Percentiles rank a stretch among this genome's conserved stretches.
Evolutionary conservation across 2,888 invertebrate genomes (phyloP).

Genomic region (Scaeva pyrastri): DNA sequence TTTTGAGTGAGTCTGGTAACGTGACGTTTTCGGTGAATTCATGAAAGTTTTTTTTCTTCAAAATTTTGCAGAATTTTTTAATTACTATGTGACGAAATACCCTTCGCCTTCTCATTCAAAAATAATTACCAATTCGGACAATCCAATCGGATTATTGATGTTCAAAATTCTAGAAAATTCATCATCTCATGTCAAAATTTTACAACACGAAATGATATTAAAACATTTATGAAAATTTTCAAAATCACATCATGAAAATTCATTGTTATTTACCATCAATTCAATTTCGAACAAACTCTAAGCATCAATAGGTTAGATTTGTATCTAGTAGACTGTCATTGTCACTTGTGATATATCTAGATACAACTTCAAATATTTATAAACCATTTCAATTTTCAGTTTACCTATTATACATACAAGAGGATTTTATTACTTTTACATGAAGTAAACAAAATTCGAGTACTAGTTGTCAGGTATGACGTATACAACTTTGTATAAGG

Average conservation of each 20-base stretch:
- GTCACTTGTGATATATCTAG: background rate
- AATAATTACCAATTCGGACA: no score
- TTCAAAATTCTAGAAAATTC: no score
- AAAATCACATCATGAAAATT: background rate
- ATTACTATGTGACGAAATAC: no score
- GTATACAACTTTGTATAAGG: background rate
- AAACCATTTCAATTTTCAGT: background rate
- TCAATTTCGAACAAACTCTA: background rate
- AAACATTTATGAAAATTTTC: background rate
- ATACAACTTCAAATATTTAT: background rate
- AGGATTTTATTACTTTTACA: conserved; percentile 16
- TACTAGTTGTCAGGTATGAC: no score
- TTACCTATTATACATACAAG: background rate
- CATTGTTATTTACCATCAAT: background rate
- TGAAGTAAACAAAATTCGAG: background rate
- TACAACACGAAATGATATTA: background rate
- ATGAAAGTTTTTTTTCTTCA: no score
- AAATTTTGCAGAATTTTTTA: no score
- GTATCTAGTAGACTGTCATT: background rate
- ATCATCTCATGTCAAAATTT: no score
- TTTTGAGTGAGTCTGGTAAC: no score
- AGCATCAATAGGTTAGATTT: no score
- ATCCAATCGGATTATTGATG: no score
- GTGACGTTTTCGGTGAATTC: no score
- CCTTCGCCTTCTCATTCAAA: no score